These are phyloP conservation scores for Junonia oenone DNA, from an alignment of 2,888 invertebrate genomes.

Conservation along the genomic window DNA sequence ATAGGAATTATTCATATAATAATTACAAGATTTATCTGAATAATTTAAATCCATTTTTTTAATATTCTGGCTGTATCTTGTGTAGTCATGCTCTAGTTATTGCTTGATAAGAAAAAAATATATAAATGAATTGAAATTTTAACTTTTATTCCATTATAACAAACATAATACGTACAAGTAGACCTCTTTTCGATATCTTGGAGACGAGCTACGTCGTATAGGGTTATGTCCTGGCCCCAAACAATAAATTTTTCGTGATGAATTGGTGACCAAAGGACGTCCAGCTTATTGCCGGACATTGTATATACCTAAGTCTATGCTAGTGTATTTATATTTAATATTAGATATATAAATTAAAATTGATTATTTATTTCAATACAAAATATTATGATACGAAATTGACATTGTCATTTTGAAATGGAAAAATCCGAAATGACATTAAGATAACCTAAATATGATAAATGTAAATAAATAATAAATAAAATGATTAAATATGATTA, in stretches of 20 bases:
- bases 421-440: conserved; percentile 2
- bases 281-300: conserved; percentile 80
- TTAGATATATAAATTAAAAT: neutral
- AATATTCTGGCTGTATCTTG: no score
- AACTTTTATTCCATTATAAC: neutral
- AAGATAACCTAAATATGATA: neutral
- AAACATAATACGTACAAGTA: conserved; percentile 48
- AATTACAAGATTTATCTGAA: no score
- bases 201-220: conserved; percentile 87
- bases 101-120: no score
- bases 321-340: neutral
- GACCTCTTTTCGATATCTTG: conserved; percentile 78
- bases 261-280: conserved; percentile 93
- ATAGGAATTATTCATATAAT: no score
- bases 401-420: neutral
- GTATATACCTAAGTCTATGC: conserved; percentile 17
- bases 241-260: conserved; percentile 88
- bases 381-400: conserved; percentile 12
- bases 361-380: neutral
- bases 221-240: conserved; percentile 93
- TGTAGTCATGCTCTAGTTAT: no score
- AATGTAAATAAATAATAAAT: conserved; percentile 2
- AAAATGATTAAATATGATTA: no score
- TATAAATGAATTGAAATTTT: neutral
- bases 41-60: no score